These are phyloP conservation scores for Portevinia maculata DNA, from an alignment of 2,888 invertebrate species.

Conservation along the genomic window DNA sequence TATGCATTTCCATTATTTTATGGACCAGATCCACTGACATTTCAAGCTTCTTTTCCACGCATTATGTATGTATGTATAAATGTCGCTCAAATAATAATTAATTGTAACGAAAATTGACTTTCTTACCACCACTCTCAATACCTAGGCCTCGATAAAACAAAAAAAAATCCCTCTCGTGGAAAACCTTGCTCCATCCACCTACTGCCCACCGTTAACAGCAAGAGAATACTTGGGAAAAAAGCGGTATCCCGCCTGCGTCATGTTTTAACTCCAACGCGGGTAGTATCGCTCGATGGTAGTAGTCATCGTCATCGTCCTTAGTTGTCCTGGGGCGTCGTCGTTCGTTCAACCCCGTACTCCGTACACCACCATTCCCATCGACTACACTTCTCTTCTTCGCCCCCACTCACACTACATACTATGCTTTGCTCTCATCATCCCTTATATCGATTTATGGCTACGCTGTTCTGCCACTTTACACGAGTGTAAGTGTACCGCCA, in stretches of 20 bases:
- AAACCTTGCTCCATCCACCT: constrained; percentile 22
- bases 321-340: constrained; percentile 51
- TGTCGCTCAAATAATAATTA: too few species aligned
- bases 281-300: constrained; percentile 57
- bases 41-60: too few species aligned
- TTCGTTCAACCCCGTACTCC: constrained; percentile 60
- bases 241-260: constrained; percentile 74
- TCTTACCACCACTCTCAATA: constrained; percentile 17
- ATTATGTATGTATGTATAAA: too few species aligned
- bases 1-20: too few species aligned
- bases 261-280: constrained; percentile 54
- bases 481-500: constrained; percentile 71
- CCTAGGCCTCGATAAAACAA: constrained; percentile 24
- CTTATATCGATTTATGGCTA: constrained; percentile 72
- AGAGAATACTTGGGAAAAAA: constrained; percentile 56
- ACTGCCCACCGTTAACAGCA: constrained; percentile 30
- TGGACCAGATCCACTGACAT: too few species aligned
- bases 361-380: constrained; percentile 30
- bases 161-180: constrained; percentile 23
- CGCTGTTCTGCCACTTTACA: constrained; percentile 55
- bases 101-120: too few species aligned
- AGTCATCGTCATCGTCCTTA: constrained; percentile 44
- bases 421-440: constrained; percentile 62
- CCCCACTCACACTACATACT: constrained; percentile 44
- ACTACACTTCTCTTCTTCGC: constrained; percentile 37